phyloP scores from a whole-genome alignment of 2,888 invertebrate species.

The Heliconius hortense region DNA sequence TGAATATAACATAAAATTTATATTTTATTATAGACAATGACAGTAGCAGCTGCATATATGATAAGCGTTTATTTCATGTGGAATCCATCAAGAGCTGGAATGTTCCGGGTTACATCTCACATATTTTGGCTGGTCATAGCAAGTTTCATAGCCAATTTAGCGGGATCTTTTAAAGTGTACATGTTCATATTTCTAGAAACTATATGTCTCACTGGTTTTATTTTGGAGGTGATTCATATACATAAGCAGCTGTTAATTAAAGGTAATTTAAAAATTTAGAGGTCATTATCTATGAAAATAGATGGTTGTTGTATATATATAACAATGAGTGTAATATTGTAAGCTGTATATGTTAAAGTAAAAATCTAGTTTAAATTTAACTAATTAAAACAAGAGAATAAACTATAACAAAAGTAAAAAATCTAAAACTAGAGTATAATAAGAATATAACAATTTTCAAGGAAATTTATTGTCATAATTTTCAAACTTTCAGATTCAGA shows the following conservation, averaged over 20 bases:
- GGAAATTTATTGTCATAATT: no score
- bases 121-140: constrained; percentile 89
- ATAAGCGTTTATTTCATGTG: constrained; percentile 87
- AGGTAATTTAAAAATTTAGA: constrained; percentile 56
- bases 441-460: no score
- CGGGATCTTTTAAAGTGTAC: constrained; percentile 89
- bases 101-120: constrained; percentile 86
- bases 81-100: constrained; percentile 85
- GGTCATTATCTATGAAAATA: neutral
- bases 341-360: no score
- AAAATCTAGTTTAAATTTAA: no score
- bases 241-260: constrained; percentile 74
- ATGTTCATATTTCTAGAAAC: constrained; percentile 86
- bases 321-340: neutral
- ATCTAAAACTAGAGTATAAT: no score
- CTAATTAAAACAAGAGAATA: no score
- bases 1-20: neutral
- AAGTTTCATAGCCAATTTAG: constrained; percentile 87
- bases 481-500: constrained; percentile 67
- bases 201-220: constrained; percentile 85
- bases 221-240: constrained; percentile 81
- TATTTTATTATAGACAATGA: constrained; percentile 82
- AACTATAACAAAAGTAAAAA: no score
- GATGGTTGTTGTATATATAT: neutral
- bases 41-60: constrained; percentile 86